Evolutionary conservation across 2,797 vertebrate species (phyloP), one percentile per base, ranked within the genome.

Genomic region (Coregonus sp.): DNA sequence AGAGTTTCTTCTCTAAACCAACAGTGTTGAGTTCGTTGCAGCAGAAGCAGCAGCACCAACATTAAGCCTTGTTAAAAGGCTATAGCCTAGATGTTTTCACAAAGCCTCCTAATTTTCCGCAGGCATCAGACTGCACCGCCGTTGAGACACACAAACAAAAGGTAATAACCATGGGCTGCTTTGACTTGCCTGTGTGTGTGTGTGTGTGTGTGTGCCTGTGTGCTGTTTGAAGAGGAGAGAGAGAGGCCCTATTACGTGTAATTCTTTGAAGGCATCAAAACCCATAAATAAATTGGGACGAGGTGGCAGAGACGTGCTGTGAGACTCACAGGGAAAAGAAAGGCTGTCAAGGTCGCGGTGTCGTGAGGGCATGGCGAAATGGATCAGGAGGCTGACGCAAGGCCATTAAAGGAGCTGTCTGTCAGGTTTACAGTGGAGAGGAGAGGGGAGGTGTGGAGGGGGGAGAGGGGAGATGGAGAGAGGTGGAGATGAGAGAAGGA

Each of bases 181-280:
- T 47, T 72, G 40, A 47, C 66, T 72, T 65, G 61, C 66, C 78
- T 33, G 50, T 51, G 16, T 70, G 35, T 47, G 14, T 70, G 68
- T 40, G 68, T 35, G 37, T 70, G 37, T 18, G 33, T 67, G 65
- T 29, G 65, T 47, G 68, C 47, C 37, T 70, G 68, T 50, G 68
- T 70, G 68, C 25, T 20, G 40, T 1, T 35, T 51, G 70, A 33
- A 20, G 2, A 37, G 33, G 68, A n/a, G 35, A 40, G 18, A 81
- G 79, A 81, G 79, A 78, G 70, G 81, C 81, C 78, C 51, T 82
- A 79, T 85, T 85, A 84, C 80, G 80, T 81, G 80, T 56, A 63
- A 74, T 86, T 82, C 85, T 82, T 84, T 85, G 85, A 81, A 81
- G 74, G 73, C 80, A 77, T 86, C 72, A 83, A 81, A 83, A 80